A percentile compares a stretch with the other conserved stretches of the same genome.
phyloP scores from a whole-genome alignment of 2,113 vertebrate genomes.

The Vulpes lagopus region DNA sequence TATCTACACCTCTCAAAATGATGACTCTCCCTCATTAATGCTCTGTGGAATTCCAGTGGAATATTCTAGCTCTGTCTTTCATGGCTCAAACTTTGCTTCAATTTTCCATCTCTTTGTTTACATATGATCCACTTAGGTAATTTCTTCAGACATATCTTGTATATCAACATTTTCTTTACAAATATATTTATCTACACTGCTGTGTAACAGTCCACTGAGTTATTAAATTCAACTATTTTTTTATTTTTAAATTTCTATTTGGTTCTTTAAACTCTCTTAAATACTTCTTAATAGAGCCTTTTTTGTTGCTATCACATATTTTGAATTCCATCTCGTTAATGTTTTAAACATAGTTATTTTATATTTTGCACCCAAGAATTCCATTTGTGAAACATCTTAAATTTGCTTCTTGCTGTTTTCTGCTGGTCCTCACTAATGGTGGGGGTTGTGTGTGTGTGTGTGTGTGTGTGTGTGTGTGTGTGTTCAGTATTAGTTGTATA shows the following conservation, averaged over 20 bases:
- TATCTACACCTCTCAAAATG: conserved; percentile 16
- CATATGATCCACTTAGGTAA: not conserved
- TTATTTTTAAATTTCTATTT: not conserved
- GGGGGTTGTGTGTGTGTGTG: not conserved
- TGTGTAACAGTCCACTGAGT: not conserved
- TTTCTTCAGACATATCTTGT: not conserved
- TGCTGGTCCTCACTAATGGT: not conserved
- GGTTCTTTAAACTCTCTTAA: not conserved
- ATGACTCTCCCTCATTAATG: not conserved
- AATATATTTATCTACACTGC: not conserved
- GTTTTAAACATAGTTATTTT: not conserved
- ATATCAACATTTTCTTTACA: not conserved
- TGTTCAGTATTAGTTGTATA: not conserved
- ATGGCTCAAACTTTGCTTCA: not conserved
- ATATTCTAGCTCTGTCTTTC: not conserved
- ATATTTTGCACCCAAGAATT: not conserved
- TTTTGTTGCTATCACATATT: not conserved
- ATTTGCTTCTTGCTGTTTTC: not conserved
- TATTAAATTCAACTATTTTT: conserved; percentile 15
- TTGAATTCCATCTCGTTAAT: not conserved
- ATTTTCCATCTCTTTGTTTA: not conserved
- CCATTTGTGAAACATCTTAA: not conserved
- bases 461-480: not conserved
- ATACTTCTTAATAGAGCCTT: not conserved
- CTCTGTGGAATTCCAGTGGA: not conserved